These are phyloP conservation scores for Odontophorus gujanensis DNA, from an alignment of 2,113 vertebrate species.

Conservation along the genomic window DNA sequence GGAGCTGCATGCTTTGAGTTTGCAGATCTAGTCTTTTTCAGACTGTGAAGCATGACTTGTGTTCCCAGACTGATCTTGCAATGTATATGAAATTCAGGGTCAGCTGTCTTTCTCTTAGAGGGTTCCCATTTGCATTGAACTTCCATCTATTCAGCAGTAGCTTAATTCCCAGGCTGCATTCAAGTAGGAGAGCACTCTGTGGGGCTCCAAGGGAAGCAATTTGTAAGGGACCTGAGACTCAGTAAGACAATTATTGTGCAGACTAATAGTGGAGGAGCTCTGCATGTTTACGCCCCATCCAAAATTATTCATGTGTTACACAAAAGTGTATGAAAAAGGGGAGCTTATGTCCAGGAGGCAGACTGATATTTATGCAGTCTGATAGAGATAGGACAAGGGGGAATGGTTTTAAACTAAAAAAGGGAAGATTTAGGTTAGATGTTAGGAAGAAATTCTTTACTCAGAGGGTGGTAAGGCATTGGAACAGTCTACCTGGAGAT, in stretches of 20 bases:
- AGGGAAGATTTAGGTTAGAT: background rate
- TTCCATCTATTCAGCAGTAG: background rate
- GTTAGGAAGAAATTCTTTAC: background rate
- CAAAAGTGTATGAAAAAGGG: background rate
- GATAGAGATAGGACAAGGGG: background rate
- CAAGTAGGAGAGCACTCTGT: background rate
- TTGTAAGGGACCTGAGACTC: background rate
- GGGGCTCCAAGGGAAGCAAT: background rate
- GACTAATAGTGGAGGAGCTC: background rate
- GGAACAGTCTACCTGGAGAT: no score
- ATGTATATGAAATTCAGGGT: background rate
- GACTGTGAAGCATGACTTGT: background rate
- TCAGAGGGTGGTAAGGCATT: no score
- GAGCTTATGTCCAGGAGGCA: background rate
- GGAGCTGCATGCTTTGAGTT: background rate
- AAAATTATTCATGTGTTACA: background rate
- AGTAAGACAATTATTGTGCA: background rate
- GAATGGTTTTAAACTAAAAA: background rate
- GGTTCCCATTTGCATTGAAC: background rate
- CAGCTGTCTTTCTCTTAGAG: background rate
- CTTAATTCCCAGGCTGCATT: background rate
- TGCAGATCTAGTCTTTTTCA: background rate
- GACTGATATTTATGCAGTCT: background rate
- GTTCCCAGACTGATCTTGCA: rapidly evolving
- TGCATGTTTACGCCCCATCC: background rate